Evolutionary conservation across 2,113 vertebrate species (phyloP), one percentile per base, ranked within the genome.

Genomic region (Sander lucioperca): DNA sequence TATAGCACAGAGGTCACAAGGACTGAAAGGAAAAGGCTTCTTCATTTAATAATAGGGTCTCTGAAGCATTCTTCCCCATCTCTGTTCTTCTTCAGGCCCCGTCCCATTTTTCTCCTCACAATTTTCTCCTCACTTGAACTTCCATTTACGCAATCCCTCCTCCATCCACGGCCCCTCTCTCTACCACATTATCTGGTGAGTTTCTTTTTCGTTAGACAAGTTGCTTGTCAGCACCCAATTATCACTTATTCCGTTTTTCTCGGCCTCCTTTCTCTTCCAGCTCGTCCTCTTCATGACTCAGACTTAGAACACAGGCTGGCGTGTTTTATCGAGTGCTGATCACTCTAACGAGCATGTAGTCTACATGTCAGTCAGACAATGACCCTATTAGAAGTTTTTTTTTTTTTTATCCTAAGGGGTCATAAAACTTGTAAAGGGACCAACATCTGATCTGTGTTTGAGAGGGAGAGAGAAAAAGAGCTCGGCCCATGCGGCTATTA

Each of bases 161-260:
- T 2, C 69, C 23, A 30, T 10, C 48, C 30, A 25, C 23, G 0
- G n/a, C 56, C 51, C 67, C 66, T 51, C 74, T 21, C 39, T 6
- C 77, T 14, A 19, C 51, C 63, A 75, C 69, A 69, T 59, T 66
- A 76, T 81, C 80, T 77, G 58, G 73, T 51, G 54, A 54, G 68
- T 77, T 80, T 78, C 39, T 66, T 77, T 79, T 70, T 77, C 39
- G 25, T 76, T 39, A 57, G 61, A 57, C 67, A 65, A 85, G 74
- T 71, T 74, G 75, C 81, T 87, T 82, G 85, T 92, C 89, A 85
- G 81, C 87, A 91, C 67, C 90, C 89, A 93, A 92, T 93, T 93
- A 92, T 92, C 90, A 88, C 88, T 79, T 87, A 36, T 77, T 74
- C 71, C 39, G 58, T 72, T 83, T 88, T 86, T 74, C 56, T 66